Evolutionary conservation across 2,888 invertebrate species (phyloP), one percentile per base, ranked within the genome.

Genomic region (Eustalomyia histrio): DNA sequence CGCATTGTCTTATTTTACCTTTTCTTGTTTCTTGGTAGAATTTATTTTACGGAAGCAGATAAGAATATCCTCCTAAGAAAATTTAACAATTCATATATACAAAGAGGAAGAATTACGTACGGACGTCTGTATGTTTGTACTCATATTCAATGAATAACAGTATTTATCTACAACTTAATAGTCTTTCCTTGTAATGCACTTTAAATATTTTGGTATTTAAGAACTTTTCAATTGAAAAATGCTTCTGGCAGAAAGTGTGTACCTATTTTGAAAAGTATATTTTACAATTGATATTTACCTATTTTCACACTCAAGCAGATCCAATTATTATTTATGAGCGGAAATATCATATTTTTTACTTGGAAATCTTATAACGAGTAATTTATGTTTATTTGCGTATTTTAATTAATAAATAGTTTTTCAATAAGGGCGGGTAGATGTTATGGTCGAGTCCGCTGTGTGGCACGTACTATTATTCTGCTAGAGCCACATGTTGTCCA

Each of bases 41-140:
- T 72, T 76, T 68, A 73, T 74, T 71, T 74, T 74, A 33, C 74
- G 80, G 80, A 81, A 81, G 61, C 61, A 67, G 80, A 81, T 81
- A 81, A 74, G 60, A 76, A 73, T 69, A 65, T 58, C 52, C 76
- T 69, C 61, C 65, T 55, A 35, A 60, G 65, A 68, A 80, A 80
- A 35, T 21, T 63, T 47, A 73, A 64, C 29, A 58, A 33, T 60
- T 39, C 14, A 6, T 47, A 47, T 50, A 61, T 61, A 16, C 18
- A 61, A 74, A 61, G 18, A 69, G 76, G 68, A 69, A 17, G 39
- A 57, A 58, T 17, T 18, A 43, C 12, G 12, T 39, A 4, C 35
- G 53, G 14, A 16, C 7, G 6, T 29, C 5, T 61, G 57, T 61
- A 57, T 47, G 12, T 33, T 14, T 39, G 29, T 29, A 24, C 5